Base-by-base conservation (phyloP, 1,140 invertebrate genomes). In the Apis florea region DNA sequence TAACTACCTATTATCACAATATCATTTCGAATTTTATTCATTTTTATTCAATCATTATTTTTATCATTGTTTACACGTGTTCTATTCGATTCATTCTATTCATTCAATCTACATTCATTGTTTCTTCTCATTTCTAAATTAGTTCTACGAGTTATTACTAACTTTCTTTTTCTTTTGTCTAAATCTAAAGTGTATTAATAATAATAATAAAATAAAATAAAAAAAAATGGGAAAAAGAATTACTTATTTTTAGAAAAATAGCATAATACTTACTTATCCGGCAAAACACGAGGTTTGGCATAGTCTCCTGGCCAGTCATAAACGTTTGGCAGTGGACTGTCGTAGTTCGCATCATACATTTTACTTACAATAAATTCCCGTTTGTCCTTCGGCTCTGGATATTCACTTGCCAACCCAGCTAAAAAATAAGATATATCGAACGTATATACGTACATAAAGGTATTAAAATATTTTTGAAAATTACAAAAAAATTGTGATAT, bases 321-420 rank as follows among this genome's bases (percentile, higher is more conserved):
- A 40, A 95, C 94, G 21, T 95, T 94, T 13, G 97, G 97, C 93
- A 98, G 94, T 77, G 97, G 96, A 83, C 95, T 95, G 90, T 97
- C 96, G 90, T 98, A 97, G 89, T 97, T 95, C 83, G 95, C 96
- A 91, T 96, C 96, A 91, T 97, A 98, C 94, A 97, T 95, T 90
- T 97, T 96, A 85, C 95, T 95, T 81, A 95, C 94, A 53, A 98
- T 95, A 92, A 96, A 97, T 85, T 95, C 93, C 64, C 95, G 92
- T 89, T 97, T 95, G 90, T 98, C 95, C 84, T 95, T 95, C 81
- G 97, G 97, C 93, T 98, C 96, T 0, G 97, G 97, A 92, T 98
- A 98, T 54, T 96, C 95, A 49, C 97, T 97, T 13, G 97, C 97
- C 83, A 97, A 94, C 89, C 97, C 97, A 87, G 89, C 93, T 94